These are phyloP conservation scores for Anser cygnoides DNA, from an alignment of 2,113 vertebrate species.

Conservation along the genomic window DNA sequence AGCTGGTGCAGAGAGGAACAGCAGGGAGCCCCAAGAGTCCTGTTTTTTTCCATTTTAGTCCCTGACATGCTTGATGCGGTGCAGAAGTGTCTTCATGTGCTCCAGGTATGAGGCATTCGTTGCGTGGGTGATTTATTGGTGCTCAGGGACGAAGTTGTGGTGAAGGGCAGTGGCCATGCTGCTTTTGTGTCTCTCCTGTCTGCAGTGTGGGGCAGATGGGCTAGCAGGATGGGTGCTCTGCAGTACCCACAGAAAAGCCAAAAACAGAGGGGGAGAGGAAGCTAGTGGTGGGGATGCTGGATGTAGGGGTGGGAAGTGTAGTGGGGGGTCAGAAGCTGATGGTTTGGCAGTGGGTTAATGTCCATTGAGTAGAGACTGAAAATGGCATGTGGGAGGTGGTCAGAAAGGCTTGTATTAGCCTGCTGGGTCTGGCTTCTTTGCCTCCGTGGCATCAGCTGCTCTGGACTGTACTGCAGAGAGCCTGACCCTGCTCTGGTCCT, in stretches of 20 bases:
- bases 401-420: neutral
- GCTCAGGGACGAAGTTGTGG: neutral
- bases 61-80: neutral
- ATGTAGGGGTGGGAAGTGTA: accelerated
- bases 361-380: neutral
- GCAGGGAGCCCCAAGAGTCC: neutral
- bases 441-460: accelerated
- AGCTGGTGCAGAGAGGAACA: neutral
- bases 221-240: neutral
- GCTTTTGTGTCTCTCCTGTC: neutral
- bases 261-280: neutral
- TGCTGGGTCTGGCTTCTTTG: neutral
- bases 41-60: neutral
- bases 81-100: neutral
- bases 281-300: neutral
- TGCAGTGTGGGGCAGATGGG: too few relatives aligned
- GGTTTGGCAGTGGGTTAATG: neutral
- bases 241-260: neutral
- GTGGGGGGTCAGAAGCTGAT: neutral
- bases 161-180: accelerated
- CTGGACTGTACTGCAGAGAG: accelerated
- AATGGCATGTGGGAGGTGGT: neutral
- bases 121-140: neutral
- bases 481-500: neutral
- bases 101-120: neutral